Percentiles rank a stretch among this genome's conserved stretches.
Conservation (phyloP, 1,140 invertebrate species). For the Myzus persicae region DNA sequence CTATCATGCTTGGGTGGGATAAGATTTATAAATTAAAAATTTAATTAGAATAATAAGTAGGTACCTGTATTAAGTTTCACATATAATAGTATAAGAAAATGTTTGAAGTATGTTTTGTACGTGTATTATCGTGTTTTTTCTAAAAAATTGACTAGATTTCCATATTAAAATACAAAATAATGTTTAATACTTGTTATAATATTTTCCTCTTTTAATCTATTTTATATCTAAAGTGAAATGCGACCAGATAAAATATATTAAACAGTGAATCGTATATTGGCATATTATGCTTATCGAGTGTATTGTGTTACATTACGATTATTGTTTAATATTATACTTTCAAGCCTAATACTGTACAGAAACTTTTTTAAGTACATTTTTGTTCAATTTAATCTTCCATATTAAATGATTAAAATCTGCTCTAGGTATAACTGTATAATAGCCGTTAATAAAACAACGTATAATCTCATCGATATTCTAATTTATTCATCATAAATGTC, state of each 20-base stretch:
- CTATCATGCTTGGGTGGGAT: too few species aligned
- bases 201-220: background rate
- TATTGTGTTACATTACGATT: too few species aligned
- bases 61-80: too few species aligned
- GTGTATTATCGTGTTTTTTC: background rate
- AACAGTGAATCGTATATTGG: background rate
- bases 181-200: background rate
- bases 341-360: background rate
- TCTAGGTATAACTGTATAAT: background rate
- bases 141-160: background rate
- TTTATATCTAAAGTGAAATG: background rate
- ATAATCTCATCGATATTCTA: background rate
- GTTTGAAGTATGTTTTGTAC: background rate
- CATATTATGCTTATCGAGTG: too few species aligned
- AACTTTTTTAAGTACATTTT: background rate
- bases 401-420: background rate
- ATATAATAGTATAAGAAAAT: too few species aligned
- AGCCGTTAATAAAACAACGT: background rate
- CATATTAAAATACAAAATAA: background rate
- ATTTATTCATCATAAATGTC: background rate
- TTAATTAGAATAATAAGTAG: too few species aligned
- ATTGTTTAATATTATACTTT: background rate
- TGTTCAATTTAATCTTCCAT: background rate
- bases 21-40: too few species aligned
- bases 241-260: too few species aligned